A percentile compares a stretch with the other conserved stretches of the same genome.
phyloP scores from a whole-genome alignment of 2,113 vertebrate genomes.

The Perccottus glenii region DNA sequence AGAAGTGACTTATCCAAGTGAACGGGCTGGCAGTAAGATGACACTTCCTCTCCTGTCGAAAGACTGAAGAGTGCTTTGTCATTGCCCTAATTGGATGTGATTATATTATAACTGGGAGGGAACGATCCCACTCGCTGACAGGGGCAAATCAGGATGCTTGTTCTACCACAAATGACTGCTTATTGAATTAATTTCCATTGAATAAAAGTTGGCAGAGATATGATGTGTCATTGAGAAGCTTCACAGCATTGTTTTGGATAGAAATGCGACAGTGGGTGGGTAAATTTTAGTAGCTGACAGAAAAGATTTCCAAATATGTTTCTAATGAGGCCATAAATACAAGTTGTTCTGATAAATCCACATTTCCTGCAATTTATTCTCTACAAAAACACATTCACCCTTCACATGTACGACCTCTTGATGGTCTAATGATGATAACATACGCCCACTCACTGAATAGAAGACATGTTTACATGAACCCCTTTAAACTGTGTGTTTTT shows the following conservation, averaged over 20 bases:
- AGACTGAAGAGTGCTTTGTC: slow-evolving; percentile 54
- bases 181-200: slow-evolving; percentile 61
- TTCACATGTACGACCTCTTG: neutral
- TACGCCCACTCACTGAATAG: neutral
- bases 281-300: slow-evolving; percentile 6
- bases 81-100: slow-evolving; percentile 64
- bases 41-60: slow-evolving; percentile 47
- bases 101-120: slow-evolving; percentile 58
- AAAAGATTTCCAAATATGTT: neutral
- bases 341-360: neutral
- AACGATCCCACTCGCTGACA: slow-evolving; percentile 47
- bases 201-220: slow-evolving; percentile 44
- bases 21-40: slow-evolving; percentile 52
- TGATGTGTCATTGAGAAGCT: slow-evolving; percentile 17
- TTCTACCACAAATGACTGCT: slow-evolving; percentile 56
- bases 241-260: slow-evolving; percentile 25
- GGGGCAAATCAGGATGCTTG: slow-evolving; percentile 40
- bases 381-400: neutral
- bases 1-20: slow-evolving; percentile 36
- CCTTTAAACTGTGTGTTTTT: too few species aligned
- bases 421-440: neutral
- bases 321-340: slow-evolving; percentile 7
- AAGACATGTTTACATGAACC: neutral
- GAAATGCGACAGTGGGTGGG: slow-evolving; percentile 29
- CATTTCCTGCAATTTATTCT: slow-evolving; percentile 3